Base-by-base conservation (phyloP, 64 coral and sea anemone species). In the Actinia tenebrosa region DNA sequence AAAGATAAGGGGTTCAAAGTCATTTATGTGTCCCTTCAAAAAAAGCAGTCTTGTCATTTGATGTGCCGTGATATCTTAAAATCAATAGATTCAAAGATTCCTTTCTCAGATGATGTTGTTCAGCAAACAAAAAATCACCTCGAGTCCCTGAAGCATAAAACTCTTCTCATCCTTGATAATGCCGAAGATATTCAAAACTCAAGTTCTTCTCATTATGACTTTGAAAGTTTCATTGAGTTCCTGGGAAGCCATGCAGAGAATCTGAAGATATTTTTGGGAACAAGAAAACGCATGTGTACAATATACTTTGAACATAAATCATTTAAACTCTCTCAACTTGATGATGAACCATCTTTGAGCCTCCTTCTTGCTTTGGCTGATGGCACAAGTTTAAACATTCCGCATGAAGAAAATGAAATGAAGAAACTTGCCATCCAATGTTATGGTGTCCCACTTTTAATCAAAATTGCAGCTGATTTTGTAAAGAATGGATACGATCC, bases 111-210 rank as follows among this genome's bases (percentile, higher is more conserved):
- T 53, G 50, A 81, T 50, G 14, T 81, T 4, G 15, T 81, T 22
- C 44, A 53, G 11, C 79, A 81, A 23, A 44, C 79, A 37, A 17
- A 81, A 53, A 81, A 16, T 47, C 19, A 22, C 8, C 79, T 81
- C 16, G 0, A 10, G 8, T 81, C 79, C 3, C 10, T 53, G 15
- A 81, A 30, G 23, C 7, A 30, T 2, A 25, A 18, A 83, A 85
- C 83, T 58, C 17, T 85, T 58, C 83, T 85, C 30, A 85, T 85
- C 37, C 83, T 85, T n/a, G 83, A 85, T 50, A 85, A 85, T 46
- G 18, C 52, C 5, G 83, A 85, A 64, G 83, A 85, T 18, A 58
- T 85, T 58, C 83, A 85, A 27, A 85, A 62, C 45, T 85, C 54
- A 53, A 19, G 18, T 50, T 81, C 79, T 81, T 81, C 9, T 60